Evolutionary conservation across 2,797 vertebrate genomes (phyloP).

Genomic region (Pogonophryne albipinna): DNA sequence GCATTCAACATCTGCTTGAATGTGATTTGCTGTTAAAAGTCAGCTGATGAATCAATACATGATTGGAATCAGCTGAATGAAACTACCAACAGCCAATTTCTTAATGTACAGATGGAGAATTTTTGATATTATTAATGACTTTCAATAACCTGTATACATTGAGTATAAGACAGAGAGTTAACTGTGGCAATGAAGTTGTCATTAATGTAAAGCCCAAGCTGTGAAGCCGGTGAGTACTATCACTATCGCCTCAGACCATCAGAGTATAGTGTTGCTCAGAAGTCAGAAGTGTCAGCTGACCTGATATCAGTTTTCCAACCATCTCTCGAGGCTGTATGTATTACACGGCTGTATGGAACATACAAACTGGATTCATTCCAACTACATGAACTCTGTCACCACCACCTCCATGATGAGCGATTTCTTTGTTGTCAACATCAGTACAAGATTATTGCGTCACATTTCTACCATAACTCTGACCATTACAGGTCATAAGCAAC

Average conservation of each 20-base stretch:
- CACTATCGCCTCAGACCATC: neutral
- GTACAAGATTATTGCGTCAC: conserved; percentile 21
- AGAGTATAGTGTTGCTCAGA: neutral
- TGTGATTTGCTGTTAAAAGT: neutral
- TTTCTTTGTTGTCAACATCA: conserved; percentile 51
- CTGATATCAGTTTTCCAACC: conserved; percentile 46
- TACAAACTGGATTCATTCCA: conserved; percentile 37
- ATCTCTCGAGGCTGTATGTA: conserved; percentile 34
- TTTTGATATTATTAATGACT: neutral
- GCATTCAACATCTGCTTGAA: neutral
- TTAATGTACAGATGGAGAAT: neutral
- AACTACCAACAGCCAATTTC: neutral
- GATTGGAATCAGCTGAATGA: neutral
- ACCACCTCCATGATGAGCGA: conserved; percentile 20
- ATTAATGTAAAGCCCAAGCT: neutral
- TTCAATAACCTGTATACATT: neutral
- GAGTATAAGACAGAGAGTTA: neutral
- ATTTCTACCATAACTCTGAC: conserved; percentile 52
- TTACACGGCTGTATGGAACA: conserved; percentile 36
- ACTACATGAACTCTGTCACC: conserved; percentile 49
- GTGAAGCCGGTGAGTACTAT: neutral
- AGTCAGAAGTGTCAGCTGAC: conserved; percentile 36
- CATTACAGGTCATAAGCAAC: conserved; percentile 21
- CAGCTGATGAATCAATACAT: neutral
- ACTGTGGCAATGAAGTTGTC: neutral